Base-by-base conservation (phyloP, 2,888 invertebrate genomes). In the Limulus polyphemus region DNA sequence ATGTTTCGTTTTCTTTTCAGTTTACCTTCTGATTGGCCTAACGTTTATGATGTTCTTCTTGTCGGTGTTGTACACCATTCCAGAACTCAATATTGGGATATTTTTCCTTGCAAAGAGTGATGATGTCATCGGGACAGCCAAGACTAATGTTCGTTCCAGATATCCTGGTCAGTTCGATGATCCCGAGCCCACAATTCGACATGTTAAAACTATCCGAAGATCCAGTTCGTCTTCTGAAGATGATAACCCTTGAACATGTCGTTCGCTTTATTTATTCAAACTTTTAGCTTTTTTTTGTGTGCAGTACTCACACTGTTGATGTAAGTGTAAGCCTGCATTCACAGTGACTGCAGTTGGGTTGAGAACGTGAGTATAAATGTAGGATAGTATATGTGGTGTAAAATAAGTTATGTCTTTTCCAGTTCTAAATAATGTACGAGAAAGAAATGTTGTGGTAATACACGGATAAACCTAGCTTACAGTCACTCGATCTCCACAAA, bases 61-160 rank as follows among this genome's bases (percentile, higher is more conserved):
- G 73, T 87, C 88, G 2, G 85, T 90, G 47, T 86, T 90, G 79
- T 90, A 90, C 78, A 90, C 90, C 75, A 88, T 92, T 70, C 91
- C 91, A 7, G 88, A 91, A 78, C 80, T 91, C 70, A 90, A 91
- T 77, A 78, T 91, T 63, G 87, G 88, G 69, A 81, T 85, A 65
- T 82, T 88, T 55, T 89, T 90, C 76, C 84, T 87, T 57, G 80
- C 85, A 66, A 76, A 77, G 69, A 79, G 79, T 58, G 81, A 84
- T 66, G 76, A 76, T 49, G 49, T 17, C 2, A 65, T 63, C 10
- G 68, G 66, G 57, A 60, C 65, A 16, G 62, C 65, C 11, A 67
- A 67, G 47, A 63, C 65, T 61, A 61, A 65, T 16, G 46, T 67
- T 11, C 67, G 65, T 54, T 61, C 64, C 10, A 67, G 65, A 58